These are phyloP conservation scores for Microtus oregoni DNA, from an alignment of 2,113 vertebrate species.

Conservation along the genomic window DNA sequence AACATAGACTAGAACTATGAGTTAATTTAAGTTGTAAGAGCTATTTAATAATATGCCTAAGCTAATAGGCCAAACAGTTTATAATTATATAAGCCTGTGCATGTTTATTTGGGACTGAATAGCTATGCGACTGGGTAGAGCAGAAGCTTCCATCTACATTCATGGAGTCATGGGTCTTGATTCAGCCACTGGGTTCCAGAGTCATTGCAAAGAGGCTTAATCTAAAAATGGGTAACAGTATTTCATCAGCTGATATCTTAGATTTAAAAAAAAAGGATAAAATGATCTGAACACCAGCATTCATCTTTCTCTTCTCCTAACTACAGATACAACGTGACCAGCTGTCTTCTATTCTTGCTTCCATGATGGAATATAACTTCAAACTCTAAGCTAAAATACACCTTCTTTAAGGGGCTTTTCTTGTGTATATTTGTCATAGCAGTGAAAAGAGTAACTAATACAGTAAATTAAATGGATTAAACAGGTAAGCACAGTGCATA, in stretches of 20 bases:
- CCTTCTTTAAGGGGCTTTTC: background rate
- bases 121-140: too few relatives aligned
- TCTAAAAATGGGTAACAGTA: background rate
- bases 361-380: background rate
- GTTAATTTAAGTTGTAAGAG: too few relatives aligned
- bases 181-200: background rate
- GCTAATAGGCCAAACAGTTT: too few relatives aligned
- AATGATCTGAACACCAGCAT: background rate
- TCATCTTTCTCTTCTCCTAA: background rate
- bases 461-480: background rate
- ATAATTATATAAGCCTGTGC: too few relatives aligned
- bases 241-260: background rate
- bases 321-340: background rate
- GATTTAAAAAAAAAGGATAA: background rate
- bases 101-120: too few relatives aligned
- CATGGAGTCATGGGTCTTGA: background rate
- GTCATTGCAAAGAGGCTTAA: background rate
- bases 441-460: background rate
- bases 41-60: too few relatives aligned
- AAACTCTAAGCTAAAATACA: background rate
- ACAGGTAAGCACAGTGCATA: background rate
- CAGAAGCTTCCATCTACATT: background rate
- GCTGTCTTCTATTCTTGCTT: background rate
- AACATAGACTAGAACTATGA: too few relatives aligned
- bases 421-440: background rate